phyloP scores from a whole-genome alignment of 1,140 invertebrate genomes.

The Colletes gigas region DNA sequence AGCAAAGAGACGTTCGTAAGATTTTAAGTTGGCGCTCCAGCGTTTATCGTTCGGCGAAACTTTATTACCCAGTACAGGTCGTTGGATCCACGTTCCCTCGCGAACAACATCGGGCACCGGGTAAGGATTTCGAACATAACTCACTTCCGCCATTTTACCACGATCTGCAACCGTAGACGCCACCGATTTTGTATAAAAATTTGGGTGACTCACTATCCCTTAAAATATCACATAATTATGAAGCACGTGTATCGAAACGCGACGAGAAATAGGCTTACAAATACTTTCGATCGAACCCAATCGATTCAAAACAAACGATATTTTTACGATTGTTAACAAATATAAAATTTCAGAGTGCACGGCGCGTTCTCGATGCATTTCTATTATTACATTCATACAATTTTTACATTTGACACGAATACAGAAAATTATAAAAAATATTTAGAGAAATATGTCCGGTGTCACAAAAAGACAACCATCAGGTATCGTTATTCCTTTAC shows the following conservation, averaged over 20 bases:
- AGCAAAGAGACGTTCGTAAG: constrained; percentile 75
- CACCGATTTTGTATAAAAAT: not conserved
- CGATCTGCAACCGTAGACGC: not conserved
- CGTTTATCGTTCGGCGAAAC: constrained; percentile 64
- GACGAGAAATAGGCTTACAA: too few species aligned
- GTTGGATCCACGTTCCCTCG: constrained; percentile 72
- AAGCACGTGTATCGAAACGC: too few species aligned
- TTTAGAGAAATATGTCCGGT: too few species aligned
- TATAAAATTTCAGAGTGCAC: too few species aligned
- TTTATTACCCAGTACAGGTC: constrained; percentile 71
- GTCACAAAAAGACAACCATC: too few species aligned
- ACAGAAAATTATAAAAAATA: too few species aligned
- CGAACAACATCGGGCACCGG: constrained; percentile 73
- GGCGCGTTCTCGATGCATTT: too few species aligned
- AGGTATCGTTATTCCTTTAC: too few species aligned
- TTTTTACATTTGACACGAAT: too few species aligned
- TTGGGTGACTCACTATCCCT: not conserved
- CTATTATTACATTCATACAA: too few species aligned
- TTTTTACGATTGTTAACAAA: too few species aligned
- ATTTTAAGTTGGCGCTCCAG: constrained; percentile 71
- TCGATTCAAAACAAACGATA: not conserved
- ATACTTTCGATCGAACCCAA: not conserved
- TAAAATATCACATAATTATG: not conserved
- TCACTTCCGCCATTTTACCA: constrained; percentile 49
- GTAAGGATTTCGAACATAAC: constrained; percentile 74